A percentile compares a stretch with the other conserved stretches of the same genome.
These are phyloP conservation scores for Campylomormyrus tamandua DNA, from an alignment of 2,113 vertebrate species.

Conservation along the genomic window DNA sequence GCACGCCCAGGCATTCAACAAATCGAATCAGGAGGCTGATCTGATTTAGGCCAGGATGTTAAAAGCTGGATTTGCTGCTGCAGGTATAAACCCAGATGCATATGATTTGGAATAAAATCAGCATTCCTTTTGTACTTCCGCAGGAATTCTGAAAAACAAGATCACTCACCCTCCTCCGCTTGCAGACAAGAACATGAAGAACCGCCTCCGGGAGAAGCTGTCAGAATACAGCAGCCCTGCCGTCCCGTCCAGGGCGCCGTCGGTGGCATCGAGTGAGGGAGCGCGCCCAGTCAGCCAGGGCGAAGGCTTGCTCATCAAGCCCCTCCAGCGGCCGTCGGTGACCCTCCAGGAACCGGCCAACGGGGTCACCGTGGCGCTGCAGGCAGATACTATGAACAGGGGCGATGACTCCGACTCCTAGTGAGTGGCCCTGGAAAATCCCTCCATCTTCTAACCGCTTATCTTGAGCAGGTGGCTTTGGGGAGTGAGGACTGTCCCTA, in stretches of 20 bases:
- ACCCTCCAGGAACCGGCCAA: constrained; percentile 64
- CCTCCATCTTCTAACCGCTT: neutral
- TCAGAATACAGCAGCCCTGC: constrained; percentile 61
- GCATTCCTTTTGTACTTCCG: neutral
- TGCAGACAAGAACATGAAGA: constrained; percentile 67
- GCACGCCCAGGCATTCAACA: neutral
- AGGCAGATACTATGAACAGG: constrained; percentile 53
- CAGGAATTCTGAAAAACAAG: constrained; percentile 82
- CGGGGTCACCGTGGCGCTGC: constrained; percentile 60
- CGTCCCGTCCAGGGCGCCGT: constrained; percentile 54
- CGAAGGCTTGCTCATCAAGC: constrained; percentile 60
- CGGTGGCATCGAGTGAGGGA: constrained; percentile 59
- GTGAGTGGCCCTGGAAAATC: constrained; percentile 56
- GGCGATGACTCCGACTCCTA: constrained; percentile 68
- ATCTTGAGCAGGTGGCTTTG: neutral
- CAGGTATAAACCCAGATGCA: neutral
- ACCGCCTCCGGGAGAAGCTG: constrained; percentile 68
- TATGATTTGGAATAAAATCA: neutral
- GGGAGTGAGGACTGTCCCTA: neutral
- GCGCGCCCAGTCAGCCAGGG: constrained; percentile 46
- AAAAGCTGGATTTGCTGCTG: neutral
- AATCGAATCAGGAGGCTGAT: neutral
- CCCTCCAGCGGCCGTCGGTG: constrained; percentile 42
- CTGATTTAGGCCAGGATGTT: neutral
- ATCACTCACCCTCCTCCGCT: constrained; percentile 73